Conservation (phyloP, 2,888 invertebrate species). For the Andrena praecox region DNA sequence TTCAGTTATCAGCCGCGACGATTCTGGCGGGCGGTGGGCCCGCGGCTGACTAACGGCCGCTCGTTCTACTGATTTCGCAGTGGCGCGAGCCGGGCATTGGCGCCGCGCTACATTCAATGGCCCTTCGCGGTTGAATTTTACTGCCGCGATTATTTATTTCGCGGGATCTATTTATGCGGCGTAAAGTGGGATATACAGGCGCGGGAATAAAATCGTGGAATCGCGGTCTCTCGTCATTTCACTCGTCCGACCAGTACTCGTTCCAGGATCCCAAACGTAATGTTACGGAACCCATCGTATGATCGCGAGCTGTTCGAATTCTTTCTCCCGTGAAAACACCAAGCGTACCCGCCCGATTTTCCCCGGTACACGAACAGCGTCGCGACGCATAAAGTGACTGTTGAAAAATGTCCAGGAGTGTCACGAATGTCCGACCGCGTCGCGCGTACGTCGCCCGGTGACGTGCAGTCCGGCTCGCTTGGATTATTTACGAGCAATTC, state of each 20-base stretch:
- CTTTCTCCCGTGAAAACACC: conserved; percentile 1
- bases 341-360: conserved; percentile 23
- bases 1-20: conserved; percentile 7
- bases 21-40: not conserved
- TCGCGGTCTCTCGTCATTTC: not conserved
- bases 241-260: not conserved
- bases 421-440: conserved; percentile 38
- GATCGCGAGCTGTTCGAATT: not conserved
- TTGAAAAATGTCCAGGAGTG: conserved; percentile 53
- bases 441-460: not conserved
- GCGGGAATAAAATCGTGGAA: not conserved
- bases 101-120: not conserved
- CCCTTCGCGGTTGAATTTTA: not conserved
- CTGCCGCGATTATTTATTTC: not conserved
- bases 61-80: conserved; percentile 20
- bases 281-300: no score
- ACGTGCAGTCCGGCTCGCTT: conserved; percentile 16
- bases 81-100: not conserved
- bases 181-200: no score
- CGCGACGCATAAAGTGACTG: conserved; percentile 43
- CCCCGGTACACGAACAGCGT: conserved; percentile 13
- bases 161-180: no score
- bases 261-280: not conserved
- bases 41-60: not conserved
- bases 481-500: conserved; percentile 50